These are phyloP conservation scores for Tribolium castaneum DNA, from an alignment of 1,140 invertebrate genomes.

Conservation along the genomic window DNA sequence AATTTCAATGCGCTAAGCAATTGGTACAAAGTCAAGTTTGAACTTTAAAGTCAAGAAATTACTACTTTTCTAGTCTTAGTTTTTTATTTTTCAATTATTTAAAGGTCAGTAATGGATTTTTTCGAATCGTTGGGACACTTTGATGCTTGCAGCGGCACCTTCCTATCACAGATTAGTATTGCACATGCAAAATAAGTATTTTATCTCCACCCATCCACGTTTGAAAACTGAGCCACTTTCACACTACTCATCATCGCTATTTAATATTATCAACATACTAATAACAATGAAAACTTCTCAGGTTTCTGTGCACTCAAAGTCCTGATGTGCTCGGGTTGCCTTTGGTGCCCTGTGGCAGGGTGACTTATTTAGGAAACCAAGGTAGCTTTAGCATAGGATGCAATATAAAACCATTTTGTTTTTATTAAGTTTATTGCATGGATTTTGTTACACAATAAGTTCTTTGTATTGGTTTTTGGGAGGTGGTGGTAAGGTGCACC, in stretches of 20 bases:
- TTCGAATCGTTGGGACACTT: too few relatives aligned
- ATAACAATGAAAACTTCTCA: conserved; percentile 49
- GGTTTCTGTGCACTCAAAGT: conserved; percentile 65
- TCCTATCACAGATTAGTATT: conserved; percentile 60
- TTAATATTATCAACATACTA: conserved; percentile 10
- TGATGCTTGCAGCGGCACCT: neutral
- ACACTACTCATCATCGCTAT: neutral
- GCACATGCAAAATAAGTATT: conserved; percentile 45
- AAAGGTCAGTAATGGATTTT: too few relatives aligned
- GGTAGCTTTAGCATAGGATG: conserved; percentile 53
- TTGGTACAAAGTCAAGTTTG: too few relatives aligned
- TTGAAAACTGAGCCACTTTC: conserved; percentile 29
- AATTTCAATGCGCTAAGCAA: too few relatives aligned
- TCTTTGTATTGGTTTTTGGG: conserved; percentile 36
- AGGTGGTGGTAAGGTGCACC: conserved; percentile 37
- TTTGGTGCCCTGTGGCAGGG: conserved; percentile 63
- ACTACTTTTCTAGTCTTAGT: too few relatives aligned
- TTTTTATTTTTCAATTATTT: too few relatives aligned
- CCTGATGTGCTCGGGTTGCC: conserved; percentile 63
- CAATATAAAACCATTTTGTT: conserved; percentile 2
- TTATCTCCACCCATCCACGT: neutral
- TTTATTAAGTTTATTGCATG: conserved; percentile 30
- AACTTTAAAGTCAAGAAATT: too few relatives aligned
- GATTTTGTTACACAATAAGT: neutral
- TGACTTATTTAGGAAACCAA: conserved; percentile 62